Percentiles rank a stretch among this genome's conserved stretches.
phyloP scores from a whole-genome alignment of 2,888 invertebrate species.

The Drosophila buzzatii region DNA sequence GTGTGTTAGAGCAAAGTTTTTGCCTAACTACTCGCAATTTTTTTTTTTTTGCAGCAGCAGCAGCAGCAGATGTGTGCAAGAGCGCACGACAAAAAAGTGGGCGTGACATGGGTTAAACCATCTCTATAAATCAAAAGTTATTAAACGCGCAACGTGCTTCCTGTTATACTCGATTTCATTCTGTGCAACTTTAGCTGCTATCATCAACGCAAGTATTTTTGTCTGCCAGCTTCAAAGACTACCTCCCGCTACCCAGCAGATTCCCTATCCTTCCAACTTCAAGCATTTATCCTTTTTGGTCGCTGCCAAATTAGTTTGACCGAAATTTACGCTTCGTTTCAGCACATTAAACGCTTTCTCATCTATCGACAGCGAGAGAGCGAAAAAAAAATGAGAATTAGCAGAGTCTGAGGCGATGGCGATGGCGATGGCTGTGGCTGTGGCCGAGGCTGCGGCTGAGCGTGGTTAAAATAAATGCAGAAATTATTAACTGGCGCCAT shows the following conservation, averaged over 20 bases:
- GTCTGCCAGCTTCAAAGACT: slow-evolving; percentile 1
- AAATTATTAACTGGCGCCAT: slow-evolving; percentile 58
- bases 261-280: not conserved
- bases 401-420: slow-evolving; percentile 19
- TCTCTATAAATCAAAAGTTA: slow-evolving; percentile 71
- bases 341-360: slow-evolving; percentile 58
- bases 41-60: slow-evolving; percentile 56
- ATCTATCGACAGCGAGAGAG: slow-evolving; percentile 38
- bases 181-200: slow-evolving; percentile 29
- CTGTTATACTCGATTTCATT: slow-evolving; percentile 49
- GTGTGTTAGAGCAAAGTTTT: slow-evolving; percentile 54
- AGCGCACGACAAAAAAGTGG: slow-evolving; percentile 7
- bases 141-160: slow-evolving; percentile 72
- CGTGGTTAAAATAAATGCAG: slow-evolving; percentile 47
- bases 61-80: slow-evolving; percentile 28
- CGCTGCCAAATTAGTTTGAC: slow-evolving; percentile 64
- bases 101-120: slow-evolving; percentile 16
- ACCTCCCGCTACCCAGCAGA: not conserved
- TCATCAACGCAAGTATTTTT: slow-evolving; percentile 25
- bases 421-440: not conserved
- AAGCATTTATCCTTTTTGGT: slow-evolving; percentile 13
- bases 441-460: not conserved
- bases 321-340: slow-evolving; percentile 57
- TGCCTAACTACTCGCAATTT: slow-evolving; percentile 58
- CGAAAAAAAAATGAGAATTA: slow-evolving; percentile 14